Percentiles rank a stretch among this genome's conserved stretches.
Evolutionary conservation across 53 echinoderm and acorn worm genomes (phyloP).

Genomic region (Paracentrotus lividus): DNA sequence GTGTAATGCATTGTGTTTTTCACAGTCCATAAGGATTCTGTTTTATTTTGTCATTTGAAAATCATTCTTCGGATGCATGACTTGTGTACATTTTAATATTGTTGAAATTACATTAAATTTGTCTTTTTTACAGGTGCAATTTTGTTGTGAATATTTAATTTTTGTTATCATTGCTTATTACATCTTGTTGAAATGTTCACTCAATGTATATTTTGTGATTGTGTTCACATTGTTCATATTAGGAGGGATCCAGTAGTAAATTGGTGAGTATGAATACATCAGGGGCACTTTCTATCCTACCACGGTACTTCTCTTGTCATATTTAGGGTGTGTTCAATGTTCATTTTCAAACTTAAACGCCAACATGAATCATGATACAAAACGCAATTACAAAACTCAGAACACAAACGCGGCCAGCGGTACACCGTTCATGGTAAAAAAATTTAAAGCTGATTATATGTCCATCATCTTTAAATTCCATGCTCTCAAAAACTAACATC

Average conservation of each 20-base stretch:
- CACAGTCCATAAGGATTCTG: not conserved
- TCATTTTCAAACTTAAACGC: no score
- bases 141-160: not conserved
- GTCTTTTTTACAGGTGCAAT: not conserved
- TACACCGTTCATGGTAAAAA: no score
- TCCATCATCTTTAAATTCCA: no score
- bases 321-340: no score
- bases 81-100: not conserved
- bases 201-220: slow-evolving; percentile 61
- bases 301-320: not conserved
- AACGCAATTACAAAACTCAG: no score
- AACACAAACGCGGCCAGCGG: no score
- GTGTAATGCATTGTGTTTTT: no score
- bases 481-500: no score
- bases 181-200: slow-evolving; percentile 25
- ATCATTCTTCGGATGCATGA: not conserved
- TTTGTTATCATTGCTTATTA: not conserved
- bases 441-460: no score
- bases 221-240: slow-evolving; percentile 59
- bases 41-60: not conserved
- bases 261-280: slow-evolving; percentile 46
- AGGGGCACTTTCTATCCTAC: not conserved
- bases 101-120: not conserved
- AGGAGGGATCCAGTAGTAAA: slow-evolving; percentile 64
- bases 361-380: no score